A percentile compares a stretch with the other conserved stretches of the same genome.
Evolutionary conservation across 2,888 invertebrate species (phyloP).

Genomic region (Pheosia tremula): DNA sequence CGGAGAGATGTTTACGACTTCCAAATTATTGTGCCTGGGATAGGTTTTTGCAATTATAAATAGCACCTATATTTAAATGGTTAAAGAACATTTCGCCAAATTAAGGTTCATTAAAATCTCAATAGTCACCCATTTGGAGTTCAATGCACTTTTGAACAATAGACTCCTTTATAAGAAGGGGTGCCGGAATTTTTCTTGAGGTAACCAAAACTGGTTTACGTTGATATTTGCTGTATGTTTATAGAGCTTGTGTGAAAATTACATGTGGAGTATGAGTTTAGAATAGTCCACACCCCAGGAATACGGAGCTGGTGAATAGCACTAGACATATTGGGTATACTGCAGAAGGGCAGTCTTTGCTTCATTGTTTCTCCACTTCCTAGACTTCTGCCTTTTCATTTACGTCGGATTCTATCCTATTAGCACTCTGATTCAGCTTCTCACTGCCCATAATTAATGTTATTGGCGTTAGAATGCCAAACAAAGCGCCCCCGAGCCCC

Average conservation of each 20-base stretch:
- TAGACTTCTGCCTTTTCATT: no score
- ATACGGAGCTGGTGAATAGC: background rate
- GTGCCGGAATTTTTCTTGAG: constrained; percentile 3
- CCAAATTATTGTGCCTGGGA: background rate
- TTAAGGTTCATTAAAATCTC: constrained; percentile 1
- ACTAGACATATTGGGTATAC: background rate
- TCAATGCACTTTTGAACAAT: constrained; percentile 8
- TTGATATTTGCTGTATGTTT: constrained; percentile 1
- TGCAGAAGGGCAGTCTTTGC: background rate
- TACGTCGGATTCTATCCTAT: no score
- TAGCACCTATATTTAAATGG: background rate
- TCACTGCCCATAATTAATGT: no score
- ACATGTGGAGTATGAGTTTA: background rate
- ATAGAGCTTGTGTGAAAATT: background rate
- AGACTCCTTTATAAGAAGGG: constrained; percentile 4
- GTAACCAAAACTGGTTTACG: constrained; percentile 5
- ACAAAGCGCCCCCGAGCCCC: no score
- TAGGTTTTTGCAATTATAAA: background rate
- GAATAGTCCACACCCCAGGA: background rate
- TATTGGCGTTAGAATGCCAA: no score
- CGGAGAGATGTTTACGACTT: background rate
- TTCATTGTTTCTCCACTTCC: background rate
- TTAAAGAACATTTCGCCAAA: background rate
- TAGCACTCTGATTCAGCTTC: no score
- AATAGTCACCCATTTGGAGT: constrained; percentile 4